A percentile compares a stretch with the other conserved stretches of the same genome.
Conservation (phyloP, 2,797 vertebrate genomes). For the Tapirus indicus region DNA sequence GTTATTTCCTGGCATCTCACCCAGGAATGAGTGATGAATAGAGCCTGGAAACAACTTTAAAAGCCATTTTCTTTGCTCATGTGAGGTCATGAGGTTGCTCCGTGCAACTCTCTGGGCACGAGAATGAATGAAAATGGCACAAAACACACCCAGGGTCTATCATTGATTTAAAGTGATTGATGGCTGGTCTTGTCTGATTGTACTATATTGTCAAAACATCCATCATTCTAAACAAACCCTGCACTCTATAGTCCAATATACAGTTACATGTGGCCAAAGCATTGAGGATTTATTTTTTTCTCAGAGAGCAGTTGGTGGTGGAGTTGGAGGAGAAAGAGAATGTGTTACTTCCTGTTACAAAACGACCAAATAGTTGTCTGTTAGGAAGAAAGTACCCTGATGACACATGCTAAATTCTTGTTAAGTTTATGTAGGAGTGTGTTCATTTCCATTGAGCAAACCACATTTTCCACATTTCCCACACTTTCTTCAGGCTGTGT, state of each 20-base stretch:
- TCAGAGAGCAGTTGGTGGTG: conserved; percentile 14
- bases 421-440: conserved; percentile 62
- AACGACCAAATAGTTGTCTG: conserved; percentile 63
- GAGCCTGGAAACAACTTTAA: conserved; percentile 83
- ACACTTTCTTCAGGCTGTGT: conserved; percentile 46
- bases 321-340: not conserved
- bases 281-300: conserved; percentile 52
- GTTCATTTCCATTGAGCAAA: conserved; percentile 57
- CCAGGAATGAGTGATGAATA: conserved; percentile 83
- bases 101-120: conserved; percentile 80
- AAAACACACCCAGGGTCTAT: conserved; percentile 82
- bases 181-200: conserved; percentile 81
- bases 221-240: conserved; percentile 81
- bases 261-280: conserved; percentile 60
- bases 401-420: conserved; percentile 62
- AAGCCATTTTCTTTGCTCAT: conserved; percentile 84
- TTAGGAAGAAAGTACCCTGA: conserved; percentile 57
- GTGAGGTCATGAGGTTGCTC: conserved; percentile 78
- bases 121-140: conserved; percentile 82
- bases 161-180: conserved; percentile 85
- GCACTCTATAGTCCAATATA: conserved; percentile 70
- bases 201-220: conserved; percentile 78
- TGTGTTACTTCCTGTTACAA: conserved; percentile 31
- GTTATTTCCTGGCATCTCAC: conserved; percentile 81
- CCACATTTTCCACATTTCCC: conserved; percentile 55